Percentiles rank a stretch among this genome's conserved stretches.
phyloP scores from a whole-genome alignment of 2,113 vertebrate species.

The Actenoides lindsayi region DNA sequence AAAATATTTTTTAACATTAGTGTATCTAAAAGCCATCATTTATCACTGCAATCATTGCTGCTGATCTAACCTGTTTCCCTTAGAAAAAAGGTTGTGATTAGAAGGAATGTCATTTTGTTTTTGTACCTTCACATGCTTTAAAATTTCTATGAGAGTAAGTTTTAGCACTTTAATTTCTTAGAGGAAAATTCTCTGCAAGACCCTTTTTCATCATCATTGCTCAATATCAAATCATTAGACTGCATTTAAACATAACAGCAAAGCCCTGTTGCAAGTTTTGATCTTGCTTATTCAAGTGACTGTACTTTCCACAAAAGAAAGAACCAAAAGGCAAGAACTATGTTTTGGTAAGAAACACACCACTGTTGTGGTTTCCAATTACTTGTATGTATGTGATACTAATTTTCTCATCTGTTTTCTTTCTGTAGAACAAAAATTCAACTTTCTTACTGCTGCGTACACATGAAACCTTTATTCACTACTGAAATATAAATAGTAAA shows the following conservation, averaged over 20 bases:
- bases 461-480: not conserved
- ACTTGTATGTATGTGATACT: not conserved
- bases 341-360: not conserved
- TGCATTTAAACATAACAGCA: not conserved
- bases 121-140: rapidly evolving
- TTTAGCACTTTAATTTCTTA: not conserved
- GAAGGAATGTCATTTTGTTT: not conserved
- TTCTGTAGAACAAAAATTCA: not conserved
- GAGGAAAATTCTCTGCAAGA: not conserved
- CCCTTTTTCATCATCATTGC: not conserved
- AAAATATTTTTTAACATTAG: not conserved
- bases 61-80: not conserved
- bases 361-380: not conserved
- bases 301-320: not conserved
- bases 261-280: not conserved
- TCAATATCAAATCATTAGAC: not conserved
- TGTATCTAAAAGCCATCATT: not conserved
- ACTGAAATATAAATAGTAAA: not conserved
- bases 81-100: not conserved
- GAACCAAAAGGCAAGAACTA: not conserved
- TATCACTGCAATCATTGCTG: not conserved
- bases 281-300: not conserved
- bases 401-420: not conserved
- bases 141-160: not conserved
- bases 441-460: not conserved